phyloP scores from a whole-genome alignment of 1,140 invertebrate species.

The Aethina tumida region DNA sequence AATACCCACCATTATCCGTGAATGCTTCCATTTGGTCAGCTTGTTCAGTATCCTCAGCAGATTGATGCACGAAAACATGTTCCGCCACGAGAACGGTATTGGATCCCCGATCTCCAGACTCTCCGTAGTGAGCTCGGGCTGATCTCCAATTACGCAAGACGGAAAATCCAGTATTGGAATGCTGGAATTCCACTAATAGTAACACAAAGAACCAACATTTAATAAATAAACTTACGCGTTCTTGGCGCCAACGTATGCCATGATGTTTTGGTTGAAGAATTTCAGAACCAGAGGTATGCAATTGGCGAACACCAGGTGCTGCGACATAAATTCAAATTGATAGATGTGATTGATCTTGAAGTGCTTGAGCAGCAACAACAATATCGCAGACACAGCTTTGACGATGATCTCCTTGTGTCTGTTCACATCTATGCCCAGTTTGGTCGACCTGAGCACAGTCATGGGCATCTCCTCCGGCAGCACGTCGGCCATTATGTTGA shows the following conservation, averaged over 20 bases:
- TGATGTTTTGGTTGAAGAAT: slow-evolving; percentile 98
- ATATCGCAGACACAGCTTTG: slow-evolving; percentile 91
- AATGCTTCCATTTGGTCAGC: slow-evolving; percentile 99
- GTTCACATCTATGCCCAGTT: slow-evolving; percentile 94
- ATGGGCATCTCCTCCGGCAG: slow-evolving; percentile 95
- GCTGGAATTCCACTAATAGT: slow-evolving; percentile 37
- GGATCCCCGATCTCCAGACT: slow-evolving; percentile 85
- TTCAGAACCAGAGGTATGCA: slow-evolving; percentile 97
- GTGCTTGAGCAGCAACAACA: slow-evolving; percentile 91
- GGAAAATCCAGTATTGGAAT: slow-evolving; percentile 94
- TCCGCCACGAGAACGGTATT: slow-evolving; percentile 89
- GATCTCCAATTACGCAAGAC: slow-evolving; percentile 90
- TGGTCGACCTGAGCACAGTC: slow-evolving; percentile 94
- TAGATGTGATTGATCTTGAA: slow-evolving; percentile 99
- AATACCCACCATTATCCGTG: slow-evolving; percentile 81
- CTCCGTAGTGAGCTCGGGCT: slow-evolving; percentile 86
- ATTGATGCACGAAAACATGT: slow-evolving; percentile 98
- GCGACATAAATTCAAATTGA: slow-evolving; percentile 98
- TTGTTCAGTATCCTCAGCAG: slow-evolving; percentile 95
- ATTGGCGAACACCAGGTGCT: slow-evolving; percentile 98
- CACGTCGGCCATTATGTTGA: slow-evolving; percentile 97
- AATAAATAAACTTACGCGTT: slow-evolving; percentile 59
- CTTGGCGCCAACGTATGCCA: slow-evolving; percentile 89
- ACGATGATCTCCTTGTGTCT: slow-evolving; percentile 99
- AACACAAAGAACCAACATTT: slow-evolving; percentile 6